Conservation (phyloP, 2,888 invertebrate species). For the Noctua pronuba region DNA sequence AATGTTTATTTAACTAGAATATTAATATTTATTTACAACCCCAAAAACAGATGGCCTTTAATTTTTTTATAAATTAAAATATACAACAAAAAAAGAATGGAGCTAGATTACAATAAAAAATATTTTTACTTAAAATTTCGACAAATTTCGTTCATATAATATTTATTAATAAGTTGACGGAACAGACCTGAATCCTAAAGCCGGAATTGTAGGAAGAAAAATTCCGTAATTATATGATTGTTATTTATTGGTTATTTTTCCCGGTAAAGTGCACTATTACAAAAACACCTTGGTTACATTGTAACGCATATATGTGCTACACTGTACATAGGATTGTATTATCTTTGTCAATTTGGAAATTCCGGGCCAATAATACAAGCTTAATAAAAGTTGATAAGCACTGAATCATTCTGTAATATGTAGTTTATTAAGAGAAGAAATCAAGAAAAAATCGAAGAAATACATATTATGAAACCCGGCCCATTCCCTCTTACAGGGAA, state of each 20-base stretch:
- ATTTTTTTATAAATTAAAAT: neutral
- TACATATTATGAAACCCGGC: neutral
- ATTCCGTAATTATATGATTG: neutral
- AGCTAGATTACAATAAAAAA: neutral
- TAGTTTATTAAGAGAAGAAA: neutral
- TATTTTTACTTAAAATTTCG: neutral
- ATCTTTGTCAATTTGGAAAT: conserved; percentile 1
- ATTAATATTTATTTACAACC: neutral
- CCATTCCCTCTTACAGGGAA: neutral
- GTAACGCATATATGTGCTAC: neutral
- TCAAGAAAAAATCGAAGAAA: neutral
- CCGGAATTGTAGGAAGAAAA: neutral
- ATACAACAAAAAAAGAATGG: neutral
- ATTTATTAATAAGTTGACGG: neutral
- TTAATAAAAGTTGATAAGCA: conserved; percentile 13
- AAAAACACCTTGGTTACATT: neutral
- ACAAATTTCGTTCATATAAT: neutral
- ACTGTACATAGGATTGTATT: neutral
- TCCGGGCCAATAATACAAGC: neutral
- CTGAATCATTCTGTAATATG: neutral
- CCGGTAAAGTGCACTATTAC: neutral
- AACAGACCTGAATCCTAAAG: neutral
- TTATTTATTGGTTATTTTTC: neutral
- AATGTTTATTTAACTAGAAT: neutral
- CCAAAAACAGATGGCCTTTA: neutral